phyloP scores from a whole-genome alignment of 2,888 invertebrate genomes.

The Cataglyphis rosenhaueri region DNA sequence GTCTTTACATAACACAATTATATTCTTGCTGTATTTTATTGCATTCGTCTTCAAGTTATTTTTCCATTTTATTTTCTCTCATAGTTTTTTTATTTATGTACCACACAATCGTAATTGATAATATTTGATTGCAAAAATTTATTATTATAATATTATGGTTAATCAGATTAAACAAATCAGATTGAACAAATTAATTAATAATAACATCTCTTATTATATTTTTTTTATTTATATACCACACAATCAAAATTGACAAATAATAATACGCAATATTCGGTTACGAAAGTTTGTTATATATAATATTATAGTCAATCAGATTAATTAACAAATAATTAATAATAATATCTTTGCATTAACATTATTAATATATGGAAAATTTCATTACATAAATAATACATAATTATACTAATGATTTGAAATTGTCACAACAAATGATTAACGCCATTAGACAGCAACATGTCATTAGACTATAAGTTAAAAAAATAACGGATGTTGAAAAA shows the following conservation, averaged over 20 bases:
- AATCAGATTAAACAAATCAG: not conserved
- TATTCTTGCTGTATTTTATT: not conserved
- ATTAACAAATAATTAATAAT: slow-evolving; percentile 26
- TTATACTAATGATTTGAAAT: not conserved
- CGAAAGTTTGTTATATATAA: not conserved
- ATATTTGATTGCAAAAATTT: not conserved
- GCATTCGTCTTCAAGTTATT: not conserved
- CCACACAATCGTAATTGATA: not conserved
- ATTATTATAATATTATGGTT: not conserved
- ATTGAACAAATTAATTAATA: slow-evolving; percentile 23
- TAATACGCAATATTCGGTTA: not conserved
- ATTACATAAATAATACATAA: not conserved
- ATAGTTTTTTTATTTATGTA: not conserved
- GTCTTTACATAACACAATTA: not conserved
- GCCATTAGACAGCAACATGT: not conserved
- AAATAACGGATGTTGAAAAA: not conserved
- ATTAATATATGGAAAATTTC: not conserved
- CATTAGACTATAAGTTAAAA: not conserved
- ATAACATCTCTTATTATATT: not conserved
- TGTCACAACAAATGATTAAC: not conserved
- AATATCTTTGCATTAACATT: not conserved
- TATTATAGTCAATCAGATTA: not conserved
- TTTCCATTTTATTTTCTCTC: not conserved
- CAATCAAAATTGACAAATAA: not conserved
- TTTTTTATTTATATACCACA: not conserved